Base-by-base conservation (phyloP, 2,797 vertebrate genomes). In the Ptychadena robeensis region DNA sequence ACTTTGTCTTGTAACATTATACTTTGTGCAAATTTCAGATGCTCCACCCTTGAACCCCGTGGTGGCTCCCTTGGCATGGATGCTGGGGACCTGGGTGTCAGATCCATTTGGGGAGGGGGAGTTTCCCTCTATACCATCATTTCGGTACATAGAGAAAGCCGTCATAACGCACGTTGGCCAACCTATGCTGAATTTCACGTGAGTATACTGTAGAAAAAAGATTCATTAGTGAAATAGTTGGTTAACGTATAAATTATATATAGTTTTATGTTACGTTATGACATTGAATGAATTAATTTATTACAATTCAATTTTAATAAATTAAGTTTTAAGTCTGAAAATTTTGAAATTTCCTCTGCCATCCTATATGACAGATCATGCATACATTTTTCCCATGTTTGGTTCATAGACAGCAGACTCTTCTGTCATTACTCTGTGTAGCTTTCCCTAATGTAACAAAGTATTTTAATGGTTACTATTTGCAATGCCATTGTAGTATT, bases 131-230 rank as follows among this genome's bases (percentile, higher is more conserved):
- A 96, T 97, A 82, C 92, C 95, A 82, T 94, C 96, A 48, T 98
- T 98, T 89, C 92, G 80, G 76, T 99, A 98, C 93, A 93, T 92
- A 22, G 98, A 98, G 87, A 96, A 91, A 38, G 93, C 95, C 11
- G 90, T 93, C 87, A 97, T 98, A 92, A 95, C 94, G 25, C 97
- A 98, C 0, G 95, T 96, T 74, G 97, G 98, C 63, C 97, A 98
- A 85, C 96, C 98, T 6, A 92, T 97, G 92, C 95, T 99, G 86
- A 98, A 98, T 91, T 97, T 98, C 89, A 96, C 93, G 98, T 98
- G 88, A 90, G 96, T 92, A 34, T 15, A 2, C 14, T 6, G 15
- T 14, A 65, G 18, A 28, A 64, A 0, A 27, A 11, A 75, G 35
- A 30, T 11, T 27, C 2, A 10, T 30, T 9, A 40, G 3, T 53